Conservation (phyloP, 2,797 vertebrate species). For the Chelidonichthys spinosus region DNA sequence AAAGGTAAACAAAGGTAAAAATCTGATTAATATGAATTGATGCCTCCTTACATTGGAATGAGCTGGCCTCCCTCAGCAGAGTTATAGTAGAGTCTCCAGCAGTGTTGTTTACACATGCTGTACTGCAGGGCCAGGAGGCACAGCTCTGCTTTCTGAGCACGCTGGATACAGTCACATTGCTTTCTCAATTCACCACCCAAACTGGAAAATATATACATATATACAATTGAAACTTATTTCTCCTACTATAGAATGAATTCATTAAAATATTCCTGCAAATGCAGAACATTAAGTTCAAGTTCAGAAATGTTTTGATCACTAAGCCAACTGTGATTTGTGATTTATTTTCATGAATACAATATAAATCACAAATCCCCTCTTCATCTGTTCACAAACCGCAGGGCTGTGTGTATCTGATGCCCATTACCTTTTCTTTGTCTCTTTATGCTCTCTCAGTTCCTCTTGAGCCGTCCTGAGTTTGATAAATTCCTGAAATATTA, state of each 20-base stretch:
- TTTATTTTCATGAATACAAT: neutral
- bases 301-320: too few species aligned
- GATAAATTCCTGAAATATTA: constrained; percentile 70
- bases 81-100: constrained; percentile 74
- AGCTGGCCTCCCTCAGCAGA: constrained; percentile 48
- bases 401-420: neutral
- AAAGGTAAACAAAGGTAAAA: neutral
- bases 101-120: constrained; percentile 83
- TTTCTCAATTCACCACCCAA: neutral
- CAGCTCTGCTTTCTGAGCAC: constrained; percentile 80
- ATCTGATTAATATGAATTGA: neutral
- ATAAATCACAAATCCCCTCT: too few species aligned
- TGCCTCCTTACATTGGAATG: constrained; percentile 31
- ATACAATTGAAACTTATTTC: neutral
- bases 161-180: constrained; percentile 46
- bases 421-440: constrained; percentile 63
- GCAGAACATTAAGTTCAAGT: too few species aligned
- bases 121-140: constrained; percentile 82
- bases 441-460: constrained; percentile 42
- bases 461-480: constrained; percentile 58
- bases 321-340: neutral
- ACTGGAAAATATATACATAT: neutral
- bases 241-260: neutral
- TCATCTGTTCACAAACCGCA: too few species aligned
- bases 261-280: too few species aligned